Evolutionary conservation across 2,888 invertebrate species (phyloP).

Genomic region (Caenorhabditis angaria): DNA sequence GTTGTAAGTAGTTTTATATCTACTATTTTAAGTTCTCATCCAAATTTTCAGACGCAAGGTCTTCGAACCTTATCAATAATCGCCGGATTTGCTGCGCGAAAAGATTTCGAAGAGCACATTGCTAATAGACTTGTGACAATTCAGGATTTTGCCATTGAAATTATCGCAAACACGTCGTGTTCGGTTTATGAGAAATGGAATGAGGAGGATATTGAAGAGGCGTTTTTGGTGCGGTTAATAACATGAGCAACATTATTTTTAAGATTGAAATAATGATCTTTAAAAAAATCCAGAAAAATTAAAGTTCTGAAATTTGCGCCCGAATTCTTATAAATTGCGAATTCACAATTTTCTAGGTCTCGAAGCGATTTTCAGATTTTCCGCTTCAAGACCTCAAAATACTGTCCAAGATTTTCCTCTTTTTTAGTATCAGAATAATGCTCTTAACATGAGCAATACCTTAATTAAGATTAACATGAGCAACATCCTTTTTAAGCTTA

Average conservation of each 20-base stretch:
- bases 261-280: background rate
- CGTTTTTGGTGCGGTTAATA: conserved; percentile 2
- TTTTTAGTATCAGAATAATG: no score
- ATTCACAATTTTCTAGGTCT: no score
- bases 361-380: no score
- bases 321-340: no score
- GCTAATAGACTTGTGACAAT: background rate
- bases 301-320: background rate
- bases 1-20: conserved; percentile 6
- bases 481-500: no score
- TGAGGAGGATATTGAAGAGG: background rate
- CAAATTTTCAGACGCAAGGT: conserved; percentile 10
- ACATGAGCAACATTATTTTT: background rate
- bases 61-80: conserved; percentile 5
- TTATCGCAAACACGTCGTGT: background rate
- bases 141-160: conserved; percentile 14
- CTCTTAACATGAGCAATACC: no score
- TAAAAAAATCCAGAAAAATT: background rate
- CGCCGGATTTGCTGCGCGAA: conserved; percentile 6
- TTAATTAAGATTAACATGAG: no score
- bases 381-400: no score
- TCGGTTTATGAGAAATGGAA: background rate
- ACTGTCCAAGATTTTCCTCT: no score
- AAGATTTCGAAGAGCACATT: background rate
- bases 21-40: background rate